Evolutionary conservation across 1,140 invertebrate genomes (phyloP).

Genomic region (Vanessa tameamea): DNA sequence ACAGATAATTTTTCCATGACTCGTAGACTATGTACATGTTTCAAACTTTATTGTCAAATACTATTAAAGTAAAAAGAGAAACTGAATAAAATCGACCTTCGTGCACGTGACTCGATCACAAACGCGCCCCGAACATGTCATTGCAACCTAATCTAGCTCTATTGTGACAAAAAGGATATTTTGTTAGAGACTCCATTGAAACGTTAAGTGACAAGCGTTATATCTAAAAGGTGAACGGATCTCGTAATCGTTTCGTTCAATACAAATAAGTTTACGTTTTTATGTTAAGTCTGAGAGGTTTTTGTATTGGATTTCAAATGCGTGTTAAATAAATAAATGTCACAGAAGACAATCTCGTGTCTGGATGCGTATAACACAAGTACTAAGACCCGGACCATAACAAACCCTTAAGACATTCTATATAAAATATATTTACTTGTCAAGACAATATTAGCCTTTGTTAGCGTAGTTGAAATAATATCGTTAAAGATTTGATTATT

Average conservation of each 20-base stretch:
- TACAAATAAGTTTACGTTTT: neutral
- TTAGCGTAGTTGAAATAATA: no score
- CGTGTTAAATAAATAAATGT: no score
- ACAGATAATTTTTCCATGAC: no score
- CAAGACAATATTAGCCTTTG: no score
- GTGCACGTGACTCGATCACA: slow-evolving; percentile 35
- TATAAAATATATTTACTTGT: no score
- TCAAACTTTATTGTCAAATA: neutral
- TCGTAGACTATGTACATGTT: neutral
- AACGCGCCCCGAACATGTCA: slow-evolving; percentile 36
- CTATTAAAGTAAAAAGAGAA: slow-evolving; percentile 16
- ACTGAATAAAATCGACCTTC: slow-evolving; percentile 25
- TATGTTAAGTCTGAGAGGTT: no score
- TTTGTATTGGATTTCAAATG: no score
- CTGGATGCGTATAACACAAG: no score
- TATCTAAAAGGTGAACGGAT: slow-evolving; percentile 10
- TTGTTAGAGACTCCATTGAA: slow-evolving; percentile 21
- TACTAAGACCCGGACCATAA: no score
- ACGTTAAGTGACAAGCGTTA: slow-evolving; percentile 24
- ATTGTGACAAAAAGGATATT: slow-evolving; percentile 38
- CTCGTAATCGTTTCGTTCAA: neutral
- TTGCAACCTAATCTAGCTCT: slow-evolving; percentile 38
- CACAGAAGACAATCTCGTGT: no score
- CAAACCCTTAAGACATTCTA: no score
- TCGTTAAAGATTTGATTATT: no score